Conservation (phyloP, 1,140 invertebrate species). For the Agrypnia vestita region DNA sequence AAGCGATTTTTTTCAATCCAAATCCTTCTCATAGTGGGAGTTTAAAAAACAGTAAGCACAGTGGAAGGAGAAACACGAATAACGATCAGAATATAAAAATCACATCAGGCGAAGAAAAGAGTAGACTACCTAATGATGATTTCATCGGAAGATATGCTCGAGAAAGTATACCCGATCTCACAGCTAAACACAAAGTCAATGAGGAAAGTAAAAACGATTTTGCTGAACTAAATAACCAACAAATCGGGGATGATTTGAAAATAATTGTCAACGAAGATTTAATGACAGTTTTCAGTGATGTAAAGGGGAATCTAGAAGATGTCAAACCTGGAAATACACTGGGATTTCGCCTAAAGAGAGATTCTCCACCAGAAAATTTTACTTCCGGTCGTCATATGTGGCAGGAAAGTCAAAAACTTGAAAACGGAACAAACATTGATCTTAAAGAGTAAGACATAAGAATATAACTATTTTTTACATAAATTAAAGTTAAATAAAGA, state of each 20-base stretch:
- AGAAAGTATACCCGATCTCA: background rate
- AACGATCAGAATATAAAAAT: slow-evolving; percentile 2
- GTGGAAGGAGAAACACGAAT: background rate
- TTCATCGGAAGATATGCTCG: background rate
- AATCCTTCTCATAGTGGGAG: background rate
- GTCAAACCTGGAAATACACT: background rate
- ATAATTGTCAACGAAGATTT: background rate
- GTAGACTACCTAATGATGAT: background rate
- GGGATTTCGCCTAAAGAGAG: slow-evolving; percentile 7
- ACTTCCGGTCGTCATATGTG: background rate
- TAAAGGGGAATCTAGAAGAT: background rate
- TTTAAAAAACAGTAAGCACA: background rate
- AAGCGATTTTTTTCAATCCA: slow-evolving; percentile 21
- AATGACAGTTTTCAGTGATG: background rate
- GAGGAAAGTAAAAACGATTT: too few species aligned
- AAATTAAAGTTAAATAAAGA: background rate
- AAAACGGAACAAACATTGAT: background rate
- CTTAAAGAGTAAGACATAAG: background rate
- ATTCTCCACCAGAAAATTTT: slow-evolving; percentile 26
- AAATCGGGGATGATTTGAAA: background rate
- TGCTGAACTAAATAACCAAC: too few species aligned
- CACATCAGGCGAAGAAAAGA: background rate
- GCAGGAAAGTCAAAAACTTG: slow-evolving; percentile 14
- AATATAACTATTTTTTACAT: background rate
- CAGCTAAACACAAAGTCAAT: background rate